phyloP scores from a whole-genome alignment of 92 coral and sea anemone species.

The Epizoanthus illoricatus region DNA sequence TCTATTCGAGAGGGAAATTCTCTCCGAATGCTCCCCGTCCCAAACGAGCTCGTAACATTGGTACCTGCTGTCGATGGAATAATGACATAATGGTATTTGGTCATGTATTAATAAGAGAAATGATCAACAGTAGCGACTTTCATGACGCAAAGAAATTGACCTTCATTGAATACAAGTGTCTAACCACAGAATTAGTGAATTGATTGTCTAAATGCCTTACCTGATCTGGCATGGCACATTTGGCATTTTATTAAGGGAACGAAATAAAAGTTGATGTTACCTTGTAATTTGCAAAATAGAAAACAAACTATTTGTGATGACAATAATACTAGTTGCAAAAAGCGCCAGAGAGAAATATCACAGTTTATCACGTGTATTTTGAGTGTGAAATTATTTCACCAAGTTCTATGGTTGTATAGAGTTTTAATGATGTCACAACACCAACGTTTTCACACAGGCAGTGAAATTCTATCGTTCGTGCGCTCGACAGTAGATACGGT shows the following conservation, averaged over 20 bases:
- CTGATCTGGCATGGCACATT: neutral
- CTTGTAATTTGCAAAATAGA: neutral
- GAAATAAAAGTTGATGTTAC: neutral
- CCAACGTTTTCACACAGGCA: too few relatives aligned
- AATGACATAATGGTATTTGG: constrained; percentile 45
- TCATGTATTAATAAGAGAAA: constrained; percentile 33
- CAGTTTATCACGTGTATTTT: too few relatives aligned
- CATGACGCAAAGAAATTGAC: neutral
- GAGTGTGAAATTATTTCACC: too few relatives aligned
- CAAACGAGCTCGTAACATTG: constrained; percentile 4
- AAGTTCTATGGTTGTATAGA: too few relatives aligned
- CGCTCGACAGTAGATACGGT: neutral
- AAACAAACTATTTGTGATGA: neutral
- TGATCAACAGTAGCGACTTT: neutral
- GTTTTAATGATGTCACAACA: too few relatives aligned
- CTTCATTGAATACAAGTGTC: too few relatives aligned
- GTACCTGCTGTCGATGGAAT: constrained; percentile 23
- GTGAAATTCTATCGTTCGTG: too few relatives aligned
- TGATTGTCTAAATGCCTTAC: neutral
- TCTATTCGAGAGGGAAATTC: neutral
- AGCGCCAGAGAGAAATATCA: neutral
- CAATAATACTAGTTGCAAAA: neutral
- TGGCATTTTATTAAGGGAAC: neutral
- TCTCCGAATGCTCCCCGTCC: neutral
- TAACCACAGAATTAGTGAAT: neutral